Evolutionary conservation across 1,140 invertebrate species (phyloP), one percentile per base, ranked within the genome.

Genomic region (Globodera ellingtonae): DNA sequence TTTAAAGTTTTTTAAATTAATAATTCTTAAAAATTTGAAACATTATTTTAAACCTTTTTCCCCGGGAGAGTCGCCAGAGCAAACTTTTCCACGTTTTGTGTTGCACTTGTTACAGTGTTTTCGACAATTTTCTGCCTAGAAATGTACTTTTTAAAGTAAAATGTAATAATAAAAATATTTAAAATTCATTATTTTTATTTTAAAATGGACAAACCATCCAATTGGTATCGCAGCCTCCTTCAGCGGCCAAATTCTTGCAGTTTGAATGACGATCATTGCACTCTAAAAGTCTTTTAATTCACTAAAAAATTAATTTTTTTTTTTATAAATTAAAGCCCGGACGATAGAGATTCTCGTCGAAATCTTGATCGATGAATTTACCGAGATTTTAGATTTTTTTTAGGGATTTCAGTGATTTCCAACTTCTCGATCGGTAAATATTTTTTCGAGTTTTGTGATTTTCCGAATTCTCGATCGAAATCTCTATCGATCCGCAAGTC

Each of bases 41-140:
- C 13, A 48, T 13, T 50, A 35, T 74, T 74, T 74, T 3, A 46
- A 9, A 56, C 46, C 24, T 48, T 72, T 24, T 21, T 35, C 35
- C 44, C 44, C 7, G n/a, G n/a, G 35, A 35, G 35, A 15, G 13
- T 81, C 82, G 7, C 69, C 81, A 74, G 75, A 44, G 52, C 82
- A 84, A 0, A 59, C 69, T 47, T 84, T 70, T 0, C 21, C 72
- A 44, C 82, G 46, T 1, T 75, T 85, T 8, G 15, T 47, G 13
- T 70, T 69, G 24, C 82, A 84, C 47, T 82, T 79, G 56, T 71
- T 72, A 35, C 82, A 84, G 65, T 56, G 15, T 67, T 52, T 24
- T n/a, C 84, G 78, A 47, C 84, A 85, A 56, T 85, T 85, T 62
- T 85, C 84, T 4, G 79, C 75, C 75, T 77, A 8, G 0, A 65